A percentile compares a stretch with the other conserved stretches of the same genome.
These are phyloP conservation scores for Brachionus paranguensis DNA, from an alignment of 1,140 invertebrate genomes.

Conservation along the genomic window DNA sequence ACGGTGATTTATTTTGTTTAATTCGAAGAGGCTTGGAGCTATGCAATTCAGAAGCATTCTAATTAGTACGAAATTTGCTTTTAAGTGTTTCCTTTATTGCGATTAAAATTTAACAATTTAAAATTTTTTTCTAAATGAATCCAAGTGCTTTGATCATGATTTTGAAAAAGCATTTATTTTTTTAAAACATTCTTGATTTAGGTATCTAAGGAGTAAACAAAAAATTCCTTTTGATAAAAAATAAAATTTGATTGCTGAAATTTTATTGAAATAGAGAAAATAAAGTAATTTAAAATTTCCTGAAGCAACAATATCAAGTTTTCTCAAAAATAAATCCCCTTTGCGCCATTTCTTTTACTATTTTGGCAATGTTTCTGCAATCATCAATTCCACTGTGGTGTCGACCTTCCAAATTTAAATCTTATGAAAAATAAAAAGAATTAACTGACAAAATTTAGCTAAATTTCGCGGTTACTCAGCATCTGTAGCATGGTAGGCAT, in stretches of 20 bases:
- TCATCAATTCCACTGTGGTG: constrained; percentile 58
- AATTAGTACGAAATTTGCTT: no score
- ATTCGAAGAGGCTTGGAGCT: not conserved
- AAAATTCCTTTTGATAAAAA: no score
- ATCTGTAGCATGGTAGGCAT: constrained; percentile 51
- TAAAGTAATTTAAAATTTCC: not conserved
- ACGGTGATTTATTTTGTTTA: not conserved
- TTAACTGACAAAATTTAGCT: not conserved
- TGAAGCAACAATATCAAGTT: not conserved
- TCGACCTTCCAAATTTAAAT: constrained; percentile 44
- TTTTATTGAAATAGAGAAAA: not conserved
- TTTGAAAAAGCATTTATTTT: no score
- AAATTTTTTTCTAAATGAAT: no score
- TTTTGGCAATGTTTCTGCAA: constrained; percentile 53
- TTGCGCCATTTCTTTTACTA: constrained; percentile 47
- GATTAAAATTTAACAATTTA: no score
- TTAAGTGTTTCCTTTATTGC: no score
- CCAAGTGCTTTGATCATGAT: no score
- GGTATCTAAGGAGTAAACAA: no score
- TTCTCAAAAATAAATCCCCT: constrained; percentile 45
- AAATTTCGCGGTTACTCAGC: constrained; percentile 43
- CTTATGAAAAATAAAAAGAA: not conserved
- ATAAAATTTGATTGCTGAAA: no score
- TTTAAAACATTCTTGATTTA: no score
- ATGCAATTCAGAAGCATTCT: not conserved